Evolutionary conservation across 2,797 vertebrate species (phyloP).

Genomic region (Carcharodon carcharias): DNA sequence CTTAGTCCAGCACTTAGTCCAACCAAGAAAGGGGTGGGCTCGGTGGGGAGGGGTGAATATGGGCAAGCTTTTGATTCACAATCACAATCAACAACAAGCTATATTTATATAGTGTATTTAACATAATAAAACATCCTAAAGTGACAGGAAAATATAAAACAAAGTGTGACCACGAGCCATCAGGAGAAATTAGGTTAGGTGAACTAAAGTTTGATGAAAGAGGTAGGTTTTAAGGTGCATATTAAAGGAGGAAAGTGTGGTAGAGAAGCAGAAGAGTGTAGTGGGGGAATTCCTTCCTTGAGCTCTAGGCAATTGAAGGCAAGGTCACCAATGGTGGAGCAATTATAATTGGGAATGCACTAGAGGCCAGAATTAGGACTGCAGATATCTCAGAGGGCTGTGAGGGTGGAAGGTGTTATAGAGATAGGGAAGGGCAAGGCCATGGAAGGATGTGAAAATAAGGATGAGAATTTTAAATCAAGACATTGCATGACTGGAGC

Average conservation of each 20-base stretch:
- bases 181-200: background rate
- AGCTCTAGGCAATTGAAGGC: background rate
- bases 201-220: background rate
- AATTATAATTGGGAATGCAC: background rate
- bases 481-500: background rate
- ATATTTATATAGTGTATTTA: background rate
- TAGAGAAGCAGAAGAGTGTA: too few species aligned
- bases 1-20: background rate
- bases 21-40: background rate
- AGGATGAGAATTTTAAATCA: too few species aligned
- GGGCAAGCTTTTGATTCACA: background rate
- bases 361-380: background rate
- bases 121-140: background rate
- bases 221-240: background rate
- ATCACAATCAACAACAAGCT: background rate
- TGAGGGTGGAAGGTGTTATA: too few species aligned
- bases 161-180: background rate
- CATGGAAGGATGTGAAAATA: too few species aligned
- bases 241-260: too few species aligned
- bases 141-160: background rate
- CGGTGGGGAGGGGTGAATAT: background rate
- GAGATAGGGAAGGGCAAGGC: too few species aligned
- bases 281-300: too few species aligned
- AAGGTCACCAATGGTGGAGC: background rate
- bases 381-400: background rate